Percentiles rank a stretch among this genome's conserved stretches.
Evolutionary conservation across 1,140 invertebrate species (phyloP).

Genomic region (Trichonephila inaurata): DNA sequence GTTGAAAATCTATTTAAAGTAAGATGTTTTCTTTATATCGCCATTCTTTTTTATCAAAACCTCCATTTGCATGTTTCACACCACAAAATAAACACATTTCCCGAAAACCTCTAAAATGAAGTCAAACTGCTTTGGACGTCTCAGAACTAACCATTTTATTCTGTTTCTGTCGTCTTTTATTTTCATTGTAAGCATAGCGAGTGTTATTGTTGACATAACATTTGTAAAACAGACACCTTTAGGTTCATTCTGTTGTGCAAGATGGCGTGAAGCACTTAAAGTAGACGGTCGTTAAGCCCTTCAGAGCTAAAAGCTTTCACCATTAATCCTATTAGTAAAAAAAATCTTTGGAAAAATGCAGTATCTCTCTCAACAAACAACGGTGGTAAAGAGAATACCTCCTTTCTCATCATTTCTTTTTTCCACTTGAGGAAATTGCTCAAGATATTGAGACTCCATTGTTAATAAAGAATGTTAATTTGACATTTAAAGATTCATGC

Average conservation of each 20-base stretch:
- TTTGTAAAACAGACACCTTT: conserved; percentile 70
- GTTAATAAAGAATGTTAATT: not conserved
- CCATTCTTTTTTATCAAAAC: too few species aligned
- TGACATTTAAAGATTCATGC: conserved; percentile 19
- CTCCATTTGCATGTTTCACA: too few species aligned
- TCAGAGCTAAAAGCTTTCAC: conserved; percentile 65
- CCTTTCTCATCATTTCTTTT: not conserved
- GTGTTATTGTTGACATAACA: conserved; percentile 61
- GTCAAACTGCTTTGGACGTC: not conserved
- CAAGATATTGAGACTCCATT: not conserved
- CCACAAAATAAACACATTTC: not conserved
- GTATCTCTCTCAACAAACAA: not conserved
- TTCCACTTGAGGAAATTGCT: not conserved
- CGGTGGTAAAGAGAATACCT: not conserved
- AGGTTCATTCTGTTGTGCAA: conserved; percentile 22
- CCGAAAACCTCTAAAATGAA: not conserved
- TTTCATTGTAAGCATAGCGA: not conserved
- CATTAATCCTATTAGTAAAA: conserved; percentile 57
- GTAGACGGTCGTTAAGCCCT: conserved; percentile 33
- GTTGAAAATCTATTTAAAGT: too few species aligned
- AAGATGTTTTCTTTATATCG: too few species aligned
- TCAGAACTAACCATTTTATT: not conserved
- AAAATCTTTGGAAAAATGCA: conserved; percentile 35
- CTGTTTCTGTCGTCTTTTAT: not conserved
- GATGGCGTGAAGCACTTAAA: conserved; percentile 53